Evolutionary conservation across 2,888 invertebrate genomes (phyloP), one percentile per base, ranked within the genome.

Genomic region (Philonicus albiceps): DNA sequence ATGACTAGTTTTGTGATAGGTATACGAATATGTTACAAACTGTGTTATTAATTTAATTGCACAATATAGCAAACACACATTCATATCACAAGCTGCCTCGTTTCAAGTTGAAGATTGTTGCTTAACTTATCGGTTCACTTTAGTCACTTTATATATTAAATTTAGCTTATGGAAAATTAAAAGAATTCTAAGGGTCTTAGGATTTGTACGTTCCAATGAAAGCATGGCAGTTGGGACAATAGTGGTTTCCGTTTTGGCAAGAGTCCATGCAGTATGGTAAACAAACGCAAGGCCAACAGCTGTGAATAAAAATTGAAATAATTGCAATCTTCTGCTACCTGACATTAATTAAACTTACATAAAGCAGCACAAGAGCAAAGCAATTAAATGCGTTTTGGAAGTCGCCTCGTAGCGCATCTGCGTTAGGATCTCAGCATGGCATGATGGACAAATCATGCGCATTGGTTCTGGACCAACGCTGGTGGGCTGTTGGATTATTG

Each of bases 231-330:
- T 93, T 93, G 0, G 94, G 93, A 87, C 95, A 95, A 88, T 93
- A 94, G 89, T 95, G 94, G 85, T 93, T 93, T 30, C 93, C 92
- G 88, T 93, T 94, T 89, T 92, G 93, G 89, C 94, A 94, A 16
- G 93, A 93, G 87, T 94, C 93, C 91, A 93, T 92, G 89, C 94
- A 94, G 89, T 94, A 94, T 0, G 94, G 94, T 19, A 94, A 87
- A 75, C 93, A 93, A n/a, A 93, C 92, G 87, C 94, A 94, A 0
- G 94, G 94, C 94, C 94, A 94, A 88, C 92, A 92, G 84, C 92
- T 92, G 89, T 7, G 87, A 86, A 27, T 86, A 88, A 73, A 80
- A 81, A 22, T 80, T 8, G 74, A 73, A 84, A 49, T 43, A 85
- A 85, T 84, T 11, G 19, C 2, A 34, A 22, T 43, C 11, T 19